Evolutionary conservation across 2,888 invertebrate species (phyloP).

Genomic region (Cecidostiba fungosa): DNA sequence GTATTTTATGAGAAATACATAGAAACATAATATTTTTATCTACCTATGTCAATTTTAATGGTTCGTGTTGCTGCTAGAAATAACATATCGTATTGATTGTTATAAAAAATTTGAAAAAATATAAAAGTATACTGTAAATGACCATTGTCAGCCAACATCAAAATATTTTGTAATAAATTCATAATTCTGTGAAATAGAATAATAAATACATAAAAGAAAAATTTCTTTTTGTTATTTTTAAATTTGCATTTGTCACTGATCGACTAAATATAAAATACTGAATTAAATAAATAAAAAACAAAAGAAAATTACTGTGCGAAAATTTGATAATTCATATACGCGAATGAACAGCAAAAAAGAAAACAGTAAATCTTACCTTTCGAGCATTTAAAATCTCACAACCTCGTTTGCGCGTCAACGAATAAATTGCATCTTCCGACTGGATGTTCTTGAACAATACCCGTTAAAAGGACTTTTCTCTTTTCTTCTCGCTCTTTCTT

Average conservation of each 20-base stretch:
- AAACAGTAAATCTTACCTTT: slow-evolving; percentile 17
- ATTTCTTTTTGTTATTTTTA: background rate
- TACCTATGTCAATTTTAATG: no score
- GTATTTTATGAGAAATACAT: no score
- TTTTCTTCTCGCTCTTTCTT: slow-evolving; percentile 1
- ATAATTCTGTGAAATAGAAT: no score
- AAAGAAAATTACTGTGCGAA: background rate
- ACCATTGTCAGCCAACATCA: no score
- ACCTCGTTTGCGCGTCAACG: slow-evolving; percentile 22
- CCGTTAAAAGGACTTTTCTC: background rate
- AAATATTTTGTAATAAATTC: no score
- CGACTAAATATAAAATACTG: background rate
- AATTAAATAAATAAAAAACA: background rate
- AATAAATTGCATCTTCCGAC: slow-evolving; percentile 49
- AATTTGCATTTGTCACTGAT: no score
- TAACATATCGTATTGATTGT: no score
- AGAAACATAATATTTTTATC: no score
- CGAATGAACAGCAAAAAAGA: background rate
- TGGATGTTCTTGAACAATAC: slow-evolving; percentile 44
- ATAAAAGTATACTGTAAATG: no score
- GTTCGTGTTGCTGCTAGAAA: no score
- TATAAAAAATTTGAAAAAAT: no score
- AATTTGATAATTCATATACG: background rate
- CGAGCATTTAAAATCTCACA: background rate
- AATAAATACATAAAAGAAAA: no score